Conservation (phyloP, 2,888 invertebrate species). For the Heliconius erato region DNA sequence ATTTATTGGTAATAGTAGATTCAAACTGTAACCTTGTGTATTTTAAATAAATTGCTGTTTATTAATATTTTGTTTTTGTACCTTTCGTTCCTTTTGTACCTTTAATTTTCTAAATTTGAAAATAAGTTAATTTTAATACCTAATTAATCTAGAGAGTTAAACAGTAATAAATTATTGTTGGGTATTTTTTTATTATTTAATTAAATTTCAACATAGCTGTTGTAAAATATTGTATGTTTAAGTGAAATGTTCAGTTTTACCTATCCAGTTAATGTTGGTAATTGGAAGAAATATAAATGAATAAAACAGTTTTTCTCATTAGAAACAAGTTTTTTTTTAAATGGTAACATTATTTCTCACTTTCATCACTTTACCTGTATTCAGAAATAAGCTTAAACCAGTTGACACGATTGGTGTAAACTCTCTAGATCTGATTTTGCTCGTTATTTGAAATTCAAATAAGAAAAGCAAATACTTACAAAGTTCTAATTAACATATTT, state of each 20-base stretch:
- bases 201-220: too few relatives aligned
- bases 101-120: neutral
- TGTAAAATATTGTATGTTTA: neutral
- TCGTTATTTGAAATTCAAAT: neutral
- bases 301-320: too few relatives aligned
- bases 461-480: too few relatives aligned
- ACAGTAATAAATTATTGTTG: too few relatives aligned
- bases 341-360: too few relatives aligned
- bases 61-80: conserved; percentile 24
- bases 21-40: conserved; percentile 42
- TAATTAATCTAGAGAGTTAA: too few relatives aligned
- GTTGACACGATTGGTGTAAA: neutral
- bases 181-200: too few relatives aligned
- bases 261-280: too few relatives aligned
- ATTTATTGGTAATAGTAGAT: conserved; percentile 42
- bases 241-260: neutral
- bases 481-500: too few relatives aligned
- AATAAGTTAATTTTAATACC: neutral
- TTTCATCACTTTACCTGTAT: neutral
- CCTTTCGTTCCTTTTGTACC: neutral
- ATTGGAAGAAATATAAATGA: too few relatives aligned
- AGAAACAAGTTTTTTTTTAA: too few relatives aligned
- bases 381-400: neutral
- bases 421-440: neutral
- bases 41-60: conserved; percentile 45